A percentile compares a stretch with the other conserved stretches of the same genome.
Evolutionary conservation across 1,140 invertebrate species (phyloP).

Genomic region (Panagrolaimus sp.): DNA sequence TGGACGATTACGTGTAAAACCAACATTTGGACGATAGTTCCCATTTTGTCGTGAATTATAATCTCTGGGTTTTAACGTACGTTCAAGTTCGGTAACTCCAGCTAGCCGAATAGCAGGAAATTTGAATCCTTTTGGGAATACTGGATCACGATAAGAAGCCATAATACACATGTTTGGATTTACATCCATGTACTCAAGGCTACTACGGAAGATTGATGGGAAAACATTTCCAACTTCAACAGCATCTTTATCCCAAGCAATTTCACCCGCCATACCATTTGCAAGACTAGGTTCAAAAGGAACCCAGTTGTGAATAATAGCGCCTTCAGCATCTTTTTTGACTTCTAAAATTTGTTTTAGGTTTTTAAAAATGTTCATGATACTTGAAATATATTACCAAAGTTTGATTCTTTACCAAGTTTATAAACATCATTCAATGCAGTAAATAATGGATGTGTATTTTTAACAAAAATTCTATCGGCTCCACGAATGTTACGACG

Average conservation of each 20-base stretch:
- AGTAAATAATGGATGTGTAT: conserved; percentile 35
- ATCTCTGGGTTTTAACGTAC: conserved; percentile 43
- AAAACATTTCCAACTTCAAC: conserved; percentile 34
- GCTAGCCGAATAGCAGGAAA: conserved; percentile 45
- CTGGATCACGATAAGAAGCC: conserved; percentile 45
- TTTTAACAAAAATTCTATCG: conserved; percentile 50
- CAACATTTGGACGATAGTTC: conserved; percentile 22
- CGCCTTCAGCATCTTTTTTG: background rate
- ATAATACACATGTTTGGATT: conserved; percentile 31
- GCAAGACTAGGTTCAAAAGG: conserved; percentile 41
- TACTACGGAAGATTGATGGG: conserved; percentile 36
- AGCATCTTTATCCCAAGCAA: conserved; percentile 34
- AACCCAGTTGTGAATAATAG: conserved; percentile 22
- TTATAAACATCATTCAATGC: conserved; percentile 39
- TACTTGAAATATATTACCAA: too few relatives aligned
- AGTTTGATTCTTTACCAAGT: background rate
- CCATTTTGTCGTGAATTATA: conserved; percentile 16
- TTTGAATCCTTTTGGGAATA: conserved; percentile 41
- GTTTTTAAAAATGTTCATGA: too few relatives aligned
- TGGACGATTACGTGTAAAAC: conserved; percentile 39
- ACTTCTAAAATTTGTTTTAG: too few relatives aligned
- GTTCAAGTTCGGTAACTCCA: conserved; percentile 34
- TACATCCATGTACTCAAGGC: conserved; percentile 18
- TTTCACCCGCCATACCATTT: conserved; percentile 46
- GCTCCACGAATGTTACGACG: conserved; percentile 40